Evolutionary conservation across 2,113 vertebrate species (phyloP), one percentile per base, ranked within the genome.

Genomic region (Megatriorchis doriae): DNA sequence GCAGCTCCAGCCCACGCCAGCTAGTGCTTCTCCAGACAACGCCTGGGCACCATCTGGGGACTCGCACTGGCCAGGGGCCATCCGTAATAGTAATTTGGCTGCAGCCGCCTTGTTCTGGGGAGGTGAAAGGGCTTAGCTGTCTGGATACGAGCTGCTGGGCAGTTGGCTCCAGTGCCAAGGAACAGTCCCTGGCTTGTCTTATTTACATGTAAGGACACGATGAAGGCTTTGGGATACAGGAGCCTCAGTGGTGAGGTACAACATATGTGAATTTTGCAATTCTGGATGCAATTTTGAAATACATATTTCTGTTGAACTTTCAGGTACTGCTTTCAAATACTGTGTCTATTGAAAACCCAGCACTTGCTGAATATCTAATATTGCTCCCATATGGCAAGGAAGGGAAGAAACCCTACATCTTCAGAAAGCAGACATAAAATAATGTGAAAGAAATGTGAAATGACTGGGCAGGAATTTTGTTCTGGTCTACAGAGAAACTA

Each of bases 41-140:
- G 45, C 62, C 61, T 72, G 81, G 84, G 53, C 84, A 65, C 78
- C 1, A n/a, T 94, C 70, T 94, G 92, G 55, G 86, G 89, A 55
- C 53, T 67, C 1, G 3, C 74, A 63, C 73, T 95, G 91, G 93
- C 95, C 83, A 75, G 59, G 36, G 71, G 81, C 90, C 84, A 88
- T 95, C 58, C 17, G 53, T 81, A 82, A 31, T 13, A 68, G 53
- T 80, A 86, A 82, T 95, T 82, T 93, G 93, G 66, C 93, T 96
- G 81, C 27, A 94, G 71, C 58, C 74, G 77, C 17, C 87, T 94
- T 77, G 32, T 85, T 97, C 48, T 93, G 62, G n/a, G 53, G 42
- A 90, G 77, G 85, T 93, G 68, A 97, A 95, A 96, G 89, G 89
- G 77, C 81, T 96, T 93, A 90, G 84, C 70, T 95, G 87, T 88